Conservation (phyloP, 2,113 vertebrate species). For the Lampris megalopsis region DNA sequence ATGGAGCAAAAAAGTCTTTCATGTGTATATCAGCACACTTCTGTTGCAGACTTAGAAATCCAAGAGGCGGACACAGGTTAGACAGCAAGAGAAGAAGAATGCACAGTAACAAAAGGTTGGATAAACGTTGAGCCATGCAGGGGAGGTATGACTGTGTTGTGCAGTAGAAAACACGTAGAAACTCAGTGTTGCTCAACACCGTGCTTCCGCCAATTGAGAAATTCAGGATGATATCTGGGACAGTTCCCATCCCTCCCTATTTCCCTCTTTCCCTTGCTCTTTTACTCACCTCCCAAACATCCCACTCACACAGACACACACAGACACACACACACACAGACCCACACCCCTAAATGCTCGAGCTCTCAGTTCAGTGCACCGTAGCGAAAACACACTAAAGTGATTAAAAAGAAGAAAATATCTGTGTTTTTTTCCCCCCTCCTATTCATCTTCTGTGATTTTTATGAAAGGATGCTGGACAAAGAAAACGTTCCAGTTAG, state of each 20-base stretch:
- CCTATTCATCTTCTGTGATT: constrained; percentile 22
- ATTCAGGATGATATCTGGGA: constrained; percentile 66
- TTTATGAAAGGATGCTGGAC: constrained; percentile 58
- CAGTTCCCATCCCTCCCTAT: constrained; percentile 35
- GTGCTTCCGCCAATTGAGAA: constrained; percentile 53
- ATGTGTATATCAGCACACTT: too few relatives aligned
- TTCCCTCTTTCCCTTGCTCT: constrained; percentile 24
- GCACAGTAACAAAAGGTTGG: too few relatives aligned
- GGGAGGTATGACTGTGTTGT: too few relatives aligned
- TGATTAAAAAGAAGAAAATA: constrained; percentile 52
- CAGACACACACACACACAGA: constrained; percentile 27
- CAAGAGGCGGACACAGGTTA: too few relatives aligned
- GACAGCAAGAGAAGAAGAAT: too few relatives aligned
- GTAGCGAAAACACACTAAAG: constrained; percentile 65
- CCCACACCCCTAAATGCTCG: constrained; percentile 52
- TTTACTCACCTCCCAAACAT: not conserved
- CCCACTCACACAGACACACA: not conserved
- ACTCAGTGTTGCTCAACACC: constrained; percentile 55
- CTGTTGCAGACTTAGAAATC: too few relatives aligned
- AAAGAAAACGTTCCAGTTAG: constrained; percentile 50
- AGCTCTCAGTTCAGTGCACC: constrained; percentile 65
- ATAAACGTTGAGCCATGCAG: too few relatives aligned
- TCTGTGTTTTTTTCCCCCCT: constrained; percentile 58
- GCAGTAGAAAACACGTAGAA: too few relatives aligned
- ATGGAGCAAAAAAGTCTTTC: too few relatives aligned